phyloP scores from a whole-genome alignment of 1,140 invertebrate genomes.

The Neodiprion pinetum region DNA sequence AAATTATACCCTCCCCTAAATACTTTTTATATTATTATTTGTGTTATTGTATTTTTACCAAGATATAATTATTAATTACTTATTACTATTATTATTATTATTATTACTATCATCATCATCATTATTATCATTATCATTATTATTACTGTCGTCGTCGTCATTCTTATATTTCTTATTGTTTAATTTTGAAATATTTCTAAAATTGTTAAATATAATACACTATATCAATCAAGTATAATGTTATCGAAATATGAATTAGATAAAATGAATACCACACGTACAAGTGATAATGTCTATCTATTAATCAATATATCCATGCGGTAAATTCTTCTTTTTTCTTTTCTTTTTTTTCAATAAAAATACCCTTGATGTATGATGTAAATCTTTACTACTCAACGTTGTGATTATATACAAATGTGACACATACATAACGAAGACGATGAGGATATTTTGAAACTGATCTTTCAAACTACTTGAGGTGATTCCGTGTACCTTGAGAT shows the following conservation, averaged over 20 bases:
- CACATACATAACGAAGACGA: too few species aligned
- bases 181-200: conserved; percentile 53
- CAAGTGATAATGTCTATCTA: conserved; percentile 32
- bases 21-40: conserved; percentile 26
- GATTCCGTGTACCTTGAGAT: too few species aligned
- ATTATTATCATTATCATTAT: conserved; percentile 29
- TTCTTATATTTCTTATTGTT: conserved; percentile 47
- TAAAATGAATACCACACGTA: conserved; percentile 32
- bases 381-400: too few species aligned
- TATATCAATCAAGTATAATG: conserved; percentile 47
- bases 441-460: too few species aligned
- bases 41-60: conserved; percentile 34
- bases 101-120: not conserved
- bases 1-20: conserved; percentile 24
- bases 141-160: conserved; percentile 40
- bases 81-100: conserved; percentile 38
- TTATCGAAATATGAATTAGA: conserved; percentile 34
- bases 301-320: conserved; percentile 28
- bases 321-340: conserved; percentile 26
- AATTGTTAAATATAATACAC: conserved; percentile 48
- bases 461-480: too few species aligned
- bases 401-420: too few species aligned
- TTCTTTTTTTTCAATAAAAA: not conserved
- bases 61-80: conserved; percentile 37
- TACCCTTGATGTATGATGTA: too few species aligned